Conservation (phyloP, 2,113 vertebrate genomes). For the Eudyptes chrysolophus region DNA sequence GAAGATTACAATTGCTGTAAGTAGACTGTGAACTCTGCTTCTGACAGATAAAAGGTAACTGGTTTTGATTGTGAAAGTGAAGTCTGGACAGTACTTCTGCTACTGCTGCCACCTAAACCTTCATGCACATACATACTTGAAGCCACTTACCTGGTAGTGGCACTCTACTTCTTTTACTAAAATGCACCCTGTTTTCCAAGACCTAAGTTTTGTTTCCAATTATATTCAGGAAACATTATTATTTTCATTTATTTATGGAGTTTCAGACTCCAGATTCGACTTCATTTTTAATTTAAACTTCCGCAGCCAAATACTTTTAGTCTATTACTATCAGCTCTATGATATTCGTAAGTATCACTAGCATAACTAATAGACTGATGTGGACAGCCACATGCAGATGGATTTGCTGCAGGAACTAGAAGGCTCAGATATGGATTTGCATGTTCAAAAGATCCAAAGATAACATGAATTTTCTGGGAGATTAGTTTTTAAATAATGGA, state of each 20-base stretch:
- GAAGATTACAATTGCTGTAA: background rate
- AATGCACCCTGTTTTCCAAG: background rate
- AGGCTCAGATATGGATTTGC: background rate
- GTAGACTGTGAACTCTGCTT: background rate
- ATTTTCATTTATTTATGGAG: background rate
- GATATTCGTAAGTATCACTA: background rate
- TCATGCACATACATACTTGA: background rate
- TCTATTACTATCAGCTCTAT: background rate
- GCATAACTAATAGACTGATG: background rate
- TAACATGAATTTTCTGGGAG: background rate
- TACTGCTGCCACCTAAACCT: background rate
- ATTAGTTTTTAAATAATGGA: background rate
- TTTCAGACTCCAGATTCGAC: background rate
- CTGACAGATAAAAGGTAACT: background rate
- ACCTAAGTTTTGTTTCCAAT: background rate
- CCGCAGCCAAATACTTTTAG: background rate
- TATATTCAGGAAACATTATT: background rate
- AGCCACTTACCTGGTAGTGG: background rate
- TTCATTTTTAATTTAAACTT: background rate
- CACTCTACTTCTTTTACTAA: background rate
- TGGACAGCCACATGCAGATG: background rate
- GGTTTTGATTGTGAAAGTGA: background rate
- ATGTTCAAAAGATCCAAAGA: background rate
- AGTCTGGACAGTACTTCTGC: background rate
- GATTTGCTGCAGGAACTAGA: background rate